Evolutionary conservation across 2,888 invertebrate species (phyloP), one percentile per base, ranked within the genome.

Genomic region (Drosophila affinis): DNA sequence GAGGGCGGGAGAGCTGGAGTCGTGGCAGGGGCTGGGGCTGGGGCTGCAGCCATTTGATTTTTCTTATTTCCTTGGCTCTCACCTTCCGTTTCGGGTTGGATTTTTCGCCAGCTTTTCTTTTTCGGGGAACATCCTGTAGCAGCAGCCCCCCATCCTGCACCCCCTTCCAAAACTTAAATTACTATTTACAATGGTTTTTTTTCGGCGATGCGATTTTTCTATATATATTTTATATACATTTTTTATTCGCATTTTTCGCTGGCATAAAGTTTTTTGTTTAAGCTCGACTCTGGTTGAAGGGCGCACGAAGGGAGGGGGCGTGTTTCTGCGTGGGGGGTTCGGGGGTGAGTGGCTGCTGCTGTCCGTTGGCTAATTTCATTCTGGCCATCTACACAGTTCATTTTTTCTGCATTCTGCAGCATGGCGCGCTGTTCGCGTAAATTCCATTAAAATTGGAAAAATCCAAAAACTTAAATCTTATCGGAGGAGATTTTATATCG

Each of bases 171-270:
- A 84, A 88, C 87, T 83, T 85, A 85, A 85, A 85, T 85, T 85
- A 85, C 84, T 85, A 85, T 85, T 84, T 84, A 84, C 83, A 86
- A 86, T 88, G 78, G 73, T 71, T 71, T 77, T 77, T 74, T 77
- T 73, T 48, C 51, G 81, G 70, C 48, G 67, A 62, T 60, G 63
- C 59, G 61, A 68, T 55, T 64, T 24, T 55, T 64, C 14, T 34
- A 18, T 29, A 48, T 48, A 57, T 12, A 39, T 32, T 27, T 21
- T 48, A 70, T 60, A 70, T 59, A 69, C 9, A 59, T 53, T 70
- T 71, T 69, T 69, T 54, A 62, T 65, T 72, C 51, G 69, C 62
- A 72, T 71, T 78, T 85, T 76, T 59, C 69, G 69, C 62, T 70
- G 57, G 67, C 62, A 53, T 57, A 58, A 65, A 76, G 63, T 79